Percentiles rank a stretch among this genome's conserved stretches.
These are phyloP conservation scores for Ooceraea biroi DNA, from an alignment of 1,140 invertebrate species.

Conservation along the genomic window DNA sequence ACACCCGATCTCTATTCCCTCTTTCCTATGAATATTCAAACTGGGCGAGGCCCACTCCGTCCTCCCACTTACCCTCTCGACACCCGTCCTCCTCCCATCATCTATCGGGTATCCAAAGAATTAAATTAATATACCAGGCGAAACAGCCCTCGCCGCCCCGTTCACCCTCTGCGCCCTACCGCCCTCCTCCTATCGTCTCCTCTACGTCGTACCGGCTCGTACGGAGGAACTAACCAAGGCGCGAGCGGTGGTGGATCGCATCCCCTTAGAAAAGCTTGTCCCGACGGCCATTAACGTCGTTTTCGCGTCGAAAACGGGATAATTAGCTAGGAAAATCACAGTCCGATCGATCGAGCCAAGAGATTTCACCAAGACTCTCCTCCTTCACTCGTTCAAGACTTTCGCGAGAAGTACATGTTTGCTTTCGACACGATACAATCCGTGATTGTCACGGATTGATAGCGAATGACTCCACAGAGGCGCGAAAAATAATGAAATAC, in stretches of 20 bases:
- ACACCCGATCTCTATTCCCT: conserved; percentile 85
- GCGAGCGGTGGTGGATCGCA: conserved; percentile 34
- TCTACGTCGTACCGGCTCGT: conserved; percentile 56
- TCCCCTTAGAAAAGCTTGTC: conserved; percentile 76
- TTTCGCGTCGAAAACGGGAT: conserved; percentile 67
- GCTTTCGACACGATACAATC: neutral
- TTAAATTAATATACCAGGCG: conserved; percentile 85
- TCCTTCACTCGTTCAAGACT: neutral
- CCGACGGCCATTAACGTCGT: conserved; percentile 80
- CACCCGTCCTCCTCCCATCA: conserved; percentile 71
- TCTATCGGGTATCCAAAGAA: conserved; percentile 86
- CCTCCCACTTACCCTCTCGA: neutral
- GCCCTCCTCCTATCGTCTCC: conserved; percentile 45
- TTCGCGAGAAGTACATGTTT: neutral
- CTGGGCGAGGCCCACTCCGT: conserved; percentile 70
- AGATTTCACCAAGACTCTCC: conserved; percentile 23
- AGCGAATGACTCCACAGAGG: neutral
- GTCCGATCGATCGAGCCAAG: conserved; percentile 59
- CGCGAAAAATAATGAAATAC: neutral
- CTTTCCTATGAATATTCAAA: conserved; percentile 86
- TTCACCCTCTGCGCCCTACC: neutral
- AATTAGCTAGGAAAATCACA: conserved; percentile 69
- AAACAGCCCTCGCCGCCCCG: conserved; percentile 78
- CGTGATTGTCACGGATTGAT: neutral
- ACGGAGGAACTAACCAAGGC: conserved; percentile 38